A percentile compares a stretch with the other conserved stretches of the same genome.
These are phyloP conservation scores for Malacosoma neustria DNA, from an alignment of 2,888 invertebrate genomes.

Conservation along the genomic window DNA sequence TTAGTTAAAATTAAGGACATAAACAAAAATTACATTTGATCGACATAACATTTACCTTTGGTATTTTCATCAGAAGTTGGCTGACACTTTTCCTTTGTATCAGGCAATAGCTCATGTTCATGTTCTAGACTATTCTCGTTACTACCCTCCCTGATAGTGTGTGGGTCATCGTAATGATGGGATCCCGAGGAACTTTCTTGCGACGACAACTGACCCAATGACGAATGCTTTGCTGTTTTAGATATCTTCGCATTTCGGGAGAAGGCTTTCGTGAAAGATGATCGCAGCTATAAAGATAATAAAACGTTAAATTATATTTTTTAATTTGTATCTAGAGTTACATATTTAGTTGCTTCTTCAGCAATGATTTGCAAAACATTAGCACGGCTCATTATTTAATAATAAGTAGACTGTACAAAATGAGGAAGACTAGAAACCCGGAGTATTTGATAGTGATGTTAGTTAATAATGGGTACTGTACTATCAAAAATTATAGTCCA, in stretches of 20 bases:
- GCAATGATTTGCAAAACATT: too few species aligned
- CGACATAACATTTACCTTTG: constrained; percentile 45
- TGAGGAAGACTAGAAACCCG: too few species aligned
- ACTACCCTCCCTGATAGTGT: constrained; percentile 67
- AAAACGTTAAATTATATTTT: constrained; percentile 13
- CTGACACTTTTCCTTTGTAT: constrained; percentile 47
- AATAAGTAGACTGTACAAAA: too few species aligned
- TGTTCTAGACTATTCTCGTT: constrained; percentile 71
- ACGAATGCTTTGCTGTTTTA: constrained; percentile 77
- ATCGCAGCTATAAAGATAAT: constrained; percentile 83
- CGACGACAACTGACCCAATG: constrained; percentile 69
- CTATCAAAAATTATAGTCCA: too few species aligned
- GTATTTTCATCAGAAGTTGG: constrained; percentile 50
- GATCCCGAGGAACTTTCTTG: constrained; percentile 67
- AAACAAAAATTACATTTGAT: background rate
- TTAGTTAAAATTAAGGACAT: background rate
- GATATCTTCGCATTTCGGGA: constrained; percentile 88
- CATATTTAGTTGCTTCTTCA: too few species aligned
- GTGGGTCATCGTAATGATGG: constrained; percentile 68
- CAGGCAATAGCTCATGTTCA: constrained; percentile 61
- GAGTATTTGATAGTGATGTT: too few species aligned
- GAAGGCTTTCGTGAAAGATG: constrained; percentile 98
- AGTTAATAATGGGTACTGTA: too few species aligned
- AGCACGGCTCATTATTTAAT: too few species aligned
- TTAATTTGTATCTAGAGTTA: too few species aligned